Conservation (phyloP, 2,888 invertebrate species). For the Chymomyza caudatula region DNA sequence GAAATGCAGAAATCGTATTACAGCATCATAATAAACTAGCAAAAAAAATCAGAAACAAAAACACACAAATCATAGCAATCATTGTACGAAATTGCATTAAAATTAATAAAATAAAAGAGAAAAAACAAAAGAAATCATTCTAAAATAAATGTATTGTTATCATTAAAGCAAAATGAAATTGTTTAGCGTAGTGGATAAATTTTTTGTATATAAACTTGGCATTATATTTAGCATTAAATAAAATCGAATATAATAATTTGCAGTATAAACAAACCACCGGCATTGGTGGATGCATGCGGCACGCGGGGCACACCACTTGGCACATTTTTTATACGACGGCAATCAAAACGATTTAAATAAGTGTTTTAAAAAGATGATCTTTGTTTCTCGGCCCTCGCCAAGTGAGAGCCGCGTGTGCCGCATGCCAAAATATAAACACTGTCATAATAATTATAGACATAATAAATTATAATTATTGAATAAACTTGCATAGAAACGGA, state of each 20-base stretch:
- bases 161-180: slow-evolving; percentile 63
- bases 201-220: slow-evolving; percentile 70
- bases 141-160: slow-evolving; percentile 58
- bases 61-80: slow-evolving; percentile 46
- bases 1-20: slow-evolving; percentile 18
- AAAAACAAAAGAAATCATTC: slow-evolving; percentile 44
- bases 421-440: slow-evolving; percentile 37
- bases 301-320: background rate
- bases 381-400: background rate
- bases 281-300: slow-evolving; percentile 5
- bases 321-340: slow-evolving; percentile 25
- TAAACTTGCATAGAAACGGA: slow-evolving; percentile 28
- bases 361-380: slow-evolving; percentile 49
- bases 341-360: slow-evolving; percentile 54
- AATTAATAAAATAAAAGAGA: slow-evolving; percentile 44
- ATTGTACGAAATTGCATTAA: slow-evolving; percentile 70
- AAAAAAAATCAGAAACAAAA: slow-evolving; percentile 14
- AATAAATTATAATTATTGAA: slow-evolving; percentile 42
- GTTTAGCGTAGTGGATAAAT: slow-evolving; percentile 74
- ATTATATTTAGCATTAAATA: slow-evolving; percentile 63
- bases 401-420: slow-evolving; percentile 40
- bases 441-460: slow-evolving; percentile 56
- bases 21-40: slow-evolving; percentile 20
- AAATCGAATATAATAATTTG: slow-evolving; percentile 43
- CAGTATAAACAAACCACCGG: slow-evolving; percentile 14